Evolutionary conservation across 2,113 vertebrate genomes (phyloP).

Genomic region (Melierax canorus): DNA sequence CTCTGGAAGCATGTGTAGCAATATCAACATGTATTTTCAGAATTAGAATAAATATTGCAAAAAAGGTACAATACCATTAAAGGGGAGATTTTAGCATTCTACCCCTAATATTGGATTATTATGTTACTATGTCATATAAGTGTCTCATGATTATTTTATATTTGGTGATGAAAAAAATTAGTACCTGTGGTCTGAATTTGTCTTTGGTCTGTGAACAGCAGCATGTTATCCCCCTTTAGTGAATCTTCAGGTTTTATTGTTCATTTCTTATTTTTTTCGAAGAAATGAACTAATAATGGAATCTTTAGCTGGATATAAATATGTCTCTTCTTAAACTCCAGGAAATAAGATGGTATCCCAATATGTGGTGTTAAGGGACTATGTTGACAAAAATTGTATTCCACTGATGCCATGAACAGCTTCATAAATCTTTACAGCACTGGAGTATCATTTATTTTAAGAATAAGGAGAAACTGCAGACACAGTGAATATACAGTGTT

Average conservation of each 20-base stretch:
- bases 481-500: neutral
- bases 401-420: neutral
- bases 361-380: neutral
- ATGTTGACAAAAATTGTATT: neutral
- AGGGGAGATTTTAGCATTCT: neutral
- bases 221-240: neutral
- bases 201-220: constrained; percentile 36
- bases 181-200: constrained; percentile 25
- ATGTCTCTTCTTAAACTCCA: neutral
- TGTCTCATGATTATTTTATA: neutral
- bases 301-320: neutral
- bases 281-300: neutral
- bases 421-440: neutral
- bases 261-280: constrained; percentile 8
- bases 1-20: neutral
- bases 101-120: neutral
- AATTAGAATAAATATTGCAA: neutral
- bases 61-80: neutral
- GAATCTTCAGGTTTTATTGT: constrained; percentile 32
- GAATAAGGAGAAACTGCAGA: neutral
- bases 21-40: neutral
- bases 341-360: neutral
- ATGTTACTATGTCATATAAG: neutral
- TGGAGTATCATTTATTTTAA: neutral
- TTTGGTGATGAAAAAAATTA: neutral